Evolutionary conservation across 1,140 invertebrate species (phyloP), one percentile per base, ranked within the genome.

Genomic region (Solenopsis invicta): DNA sequence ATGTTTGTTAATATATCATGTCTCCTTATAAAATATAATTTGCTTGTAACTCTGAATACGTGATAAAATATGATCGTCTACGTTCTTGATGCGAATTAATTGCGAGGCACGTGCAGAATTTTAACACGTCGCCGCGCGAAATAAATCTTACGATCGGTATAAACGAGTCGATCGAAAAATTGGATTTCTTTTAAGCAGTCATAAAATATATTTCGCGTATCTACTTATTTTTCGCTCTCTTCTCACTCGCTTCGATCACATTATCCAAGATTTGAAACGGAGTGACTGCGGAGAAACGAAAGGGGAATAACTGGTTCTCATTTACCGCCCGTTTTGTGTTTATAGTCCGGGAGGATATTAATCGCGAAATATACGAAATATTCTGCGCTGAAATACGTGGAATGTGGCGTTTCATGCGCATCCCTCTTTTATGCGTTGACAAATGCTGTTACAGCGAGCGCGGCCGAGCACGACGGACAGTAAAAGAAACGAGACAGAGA

Each of bases 31-130:
- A 78, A 78, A 64, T 50, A 64, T 50, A 78, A 50, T 78, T 77
- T 64, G 16, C 16, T 12, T 77, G 24, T 64, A 34, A 64, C 24
- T 18, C 10, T 78, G 8, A 64, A 64, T 29, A 29, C 2, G 29
- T 50, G 18, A 2, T 77, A 34, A 78, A 78, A 78, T 78, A 64
- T 10, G 52, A 81, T 48, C 21, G 21, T 52, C 13, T 54, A 37
- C 24, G 9, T 76, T 59, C n/a, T 89, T 71, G 67, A 89, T 75
- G 74, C 50, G 62, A 87, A 89, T 86, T 89, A 89, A 82, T 89
- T 50, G 62, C 62, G 29, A n/a, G 21, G 13, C 12, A 13, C 34
- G 37, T 16, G 16, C 12, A 34, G 10, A 56, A 71, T 59, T 69
- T 29, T 72, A 82, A 72, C 45, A 34, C 37, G 2, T 29, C 16